These are phyloP conservation scores for Pogonognathellus flavescens DNA, from an alignment of 1,140 invertebrate genomes.

Conservation along the genomic window DNA sequence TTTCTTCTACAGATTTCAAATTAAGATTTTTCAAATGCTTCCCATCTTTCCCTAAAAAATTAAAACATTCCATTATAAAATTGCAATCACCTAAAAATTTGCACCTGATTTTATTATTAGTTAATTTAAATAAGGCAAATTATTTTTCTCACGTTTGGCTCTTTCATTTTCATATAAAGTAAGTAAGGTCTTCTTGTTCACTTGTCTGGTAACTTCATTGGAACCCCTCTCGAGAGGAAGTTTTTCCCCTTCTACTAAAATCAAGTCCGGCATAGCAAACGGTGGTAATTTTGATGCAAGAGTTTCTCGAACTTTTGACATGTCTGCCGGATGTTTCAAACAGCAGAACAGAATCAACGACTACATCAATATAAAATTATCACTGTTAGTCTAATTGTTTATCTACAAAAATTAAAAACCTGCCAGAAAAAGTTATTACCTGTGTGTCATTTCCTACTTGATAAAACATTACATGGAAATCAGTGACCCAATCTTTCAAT, in stretches of 20 bases:
- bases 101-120: no score
- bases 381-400: no score
- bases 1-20: constrained; percentile 6
- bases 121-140: no score
- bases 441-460: not conserved
- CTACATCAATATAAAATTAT: not conserved
- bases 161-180: not conserved
- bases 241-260: not conserved
- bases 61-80: not conserved
- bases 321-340: not conserved
- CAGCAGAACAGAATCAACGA: not conserved
- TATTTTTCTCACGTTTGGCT: not conserved
- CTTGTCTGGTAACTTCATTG: not conserved
- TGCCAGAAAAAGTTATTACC: no score
- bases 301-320: not conserved
- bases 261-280: not conserved
- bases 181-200: not conserved
- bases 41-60: not conserved
- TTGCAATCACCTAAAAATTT: no score
- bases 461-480: constrained; percentile 1
- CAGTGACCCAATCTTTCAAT: not conserved
- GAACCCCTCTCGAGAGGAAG: not conserved
- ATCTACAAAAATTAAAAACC: no score
- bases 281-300: not conserved
- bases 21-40: constrained; percentile 16